phyloP scores from a whole-genome alignment of 2,888 invertebrate genomes.

The Drosophila lacicola region DNA sequence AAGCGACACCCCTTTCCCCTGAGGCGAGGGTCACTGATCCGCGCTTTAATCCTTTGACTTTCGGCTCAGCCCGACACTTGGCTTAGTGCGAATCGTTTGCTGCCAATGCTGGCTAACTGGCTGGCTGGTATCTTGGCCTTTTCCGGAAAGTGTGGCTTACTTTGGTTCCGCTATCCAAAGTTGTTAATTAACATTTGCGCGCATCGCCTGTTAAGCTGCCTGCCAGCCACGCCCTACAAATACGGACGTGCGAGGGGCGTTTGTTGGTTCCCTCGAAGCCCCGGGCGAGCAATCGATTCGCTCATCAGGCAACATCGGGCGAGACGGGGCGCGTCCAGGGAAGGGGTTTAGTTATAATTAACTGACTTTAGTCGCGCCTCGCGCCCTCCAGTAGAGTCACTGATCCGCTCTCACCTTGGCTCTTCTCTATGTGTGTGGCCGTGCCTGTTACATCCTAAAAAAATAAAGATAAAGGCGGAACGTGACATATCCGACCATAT shows the following conservation, averaged over 20 bases:
- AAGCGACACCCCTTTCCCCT: slow-evolving; percentile 76
- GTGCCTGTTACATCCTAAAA: not conserved
- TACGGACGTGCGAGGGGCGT: slow-evolving; percentile 21
- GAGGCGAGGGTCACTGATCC: slow-evolving; percentile 48
- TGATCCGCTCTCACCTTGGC: slow-evolving; percentile 20
- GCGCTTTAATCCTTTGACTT: slow-evolving; percentile 76
- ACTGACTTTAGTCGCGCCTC: slow-evolving; percentile 71
- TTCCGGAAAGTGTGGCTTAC: slow-evolving; percentile 80
- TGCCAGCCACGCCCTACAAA: slow-evolving; percentile 36
- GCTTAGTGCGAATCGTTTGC: slow-evolving; percentile 50
- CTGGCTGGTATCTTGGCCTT: slow-evolving; percentile 21
- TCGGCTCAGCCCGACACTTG: slow-evolving; percentile 30
- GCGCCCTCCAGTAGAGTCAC: slow-evolving; percentile 5
- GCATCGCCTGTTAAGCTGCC: slow-evolving; percentile 51
- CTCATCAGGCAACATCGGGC: not conserved
- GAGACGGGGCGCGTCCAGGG: slow-evolving; percentile 16
- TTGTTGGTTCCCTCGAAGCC: slow-evolving; percentile 59
- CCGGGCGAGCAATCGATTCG: not conserved
- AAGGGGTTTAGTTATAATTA: slow-evolving; percentile 74
- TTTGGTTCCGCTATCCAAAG: slow-evolving; percentile 73
- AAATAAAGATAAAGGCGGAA: too few relatives aligned
- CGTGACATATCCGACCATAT: too few relatives aligned
- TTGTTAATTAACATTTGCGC: slow-evolving; percentile 75
- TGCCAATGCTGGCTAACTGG: not conserved
- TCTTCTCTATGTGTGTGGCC: not conserved